Conservation (phyloP, 2,113 vertebrate genomes). For the Mungos mungo region DNA sequence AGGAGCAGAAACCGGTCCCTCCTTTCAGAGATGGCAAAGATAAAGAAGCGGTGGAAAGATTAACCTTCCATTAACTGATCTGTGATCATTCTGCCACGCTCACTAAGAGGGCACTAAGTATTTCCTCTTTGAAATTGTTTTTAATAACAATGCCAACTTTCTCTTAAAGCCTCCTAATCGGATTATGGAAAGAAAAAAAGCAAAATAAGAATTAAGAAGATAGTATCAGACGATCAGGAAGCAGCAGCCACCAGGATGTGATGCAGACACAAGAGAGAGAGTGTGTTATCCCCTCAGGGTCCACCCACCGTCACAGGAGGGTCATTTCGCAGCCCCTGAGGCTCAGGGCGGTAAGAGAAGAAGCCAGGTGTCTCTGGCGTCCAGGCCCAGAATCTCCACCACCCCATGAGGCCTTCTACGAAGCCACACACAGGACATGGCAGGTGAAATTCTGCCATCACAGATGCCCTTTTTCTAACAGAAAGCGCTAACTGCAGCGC, state of each 20-base stretch:
- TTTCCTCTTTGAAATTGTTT: background rate
- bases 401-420: background rate
- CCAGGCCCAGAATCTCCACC: background rate
- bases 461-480: background rate
- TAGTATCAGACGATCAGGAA: background rate
- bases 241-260: background rate
- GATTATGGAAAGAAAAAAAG: background rate
- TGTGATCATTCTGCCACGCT: constrained; percentile 42
- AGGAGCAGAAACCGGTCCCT: background rate
- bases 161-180: background rate
- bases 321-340: background rate
- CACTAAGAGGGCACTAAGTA: constrained; percentile 25
- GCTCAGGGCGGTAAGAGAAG: background rate
- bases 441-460: background rate
- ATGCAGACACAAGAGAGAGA: too few relatives aligned
- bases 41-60: constrained; percentile 55
- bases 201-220: background rate
- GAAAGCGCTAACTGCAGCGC: background rate
- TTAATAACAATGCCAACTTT: background rate
- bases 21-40: constrained; percentile 52
- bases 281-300: fast-evolving
- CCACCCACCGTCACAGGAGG: fast-evolving
- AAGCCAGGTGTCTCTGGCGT: background rate
- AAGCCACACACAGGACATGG: fast-evolving
- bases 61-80: constrained; percentile 44